These are phyloP conservation scores for Microvelia longipes DNA, from an alignment of 1,140 invertebrate genomes.

Conservation along the genomic window DNA sequence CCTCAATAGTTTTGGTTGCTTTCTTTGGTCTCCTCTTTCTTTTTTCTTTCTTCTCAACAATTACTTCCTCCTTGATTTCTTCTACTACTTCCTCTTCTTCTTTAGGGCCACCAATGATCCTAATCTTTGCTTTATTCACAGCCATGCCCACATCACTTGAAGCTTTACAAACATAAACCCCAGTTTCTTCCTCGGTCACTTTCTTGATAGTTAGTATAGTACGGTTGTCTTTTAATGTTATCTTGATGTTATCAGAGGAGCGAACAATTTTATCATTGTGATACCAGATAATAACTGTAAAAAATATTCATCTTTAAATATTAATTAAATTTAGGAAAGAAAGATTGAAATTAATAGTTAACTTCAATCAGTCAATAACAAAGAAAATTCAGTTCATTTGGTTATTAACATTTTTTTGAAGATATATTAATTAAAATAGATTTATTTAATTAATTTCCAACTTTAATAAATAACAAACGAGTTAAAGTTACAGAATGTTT, in stretches of 20 bases:
- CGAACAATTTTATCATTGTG: slow-evolving; percentile 65
- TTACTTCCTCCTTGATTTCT: slow-evolving; percentile 29
- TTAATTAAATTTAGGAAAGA: not conserved
- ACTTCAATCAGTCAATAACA: not conserved
- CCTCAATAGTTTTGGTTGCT: not conserved
- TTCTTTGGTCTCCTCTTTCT: slow-evolving; percentile 31
- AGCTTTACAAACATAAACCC: slow-evolving; percentile 72
- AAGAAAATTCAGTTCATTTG: too few species aligned
- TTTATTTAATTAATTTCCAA: too few species aligned
- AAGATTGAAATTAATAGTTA: not conserved
- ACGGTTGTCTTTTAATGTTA: slow-evolving; percentile 56
- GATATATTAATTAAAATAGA: too few species aligned
- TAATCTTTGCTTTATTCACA: slow-evolving; percentile 61
- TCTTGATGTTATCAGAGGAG: slow-evolving; percentile 49
- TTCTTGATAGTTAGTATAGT: slow-evolving; percentile 53
- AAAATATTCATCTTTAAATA: slow-evolving; percentile 11
- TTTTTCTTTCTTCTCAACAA: slow-evolving; percentile 33
- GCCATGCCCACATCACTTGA: slow-evolving; percentile 64
- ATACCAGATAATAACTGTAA: slow-evolving; percentile 75
- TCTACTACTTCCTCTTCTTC: slow-evolving; percentile 10
- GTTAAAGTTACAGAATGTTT: too few species aligned
- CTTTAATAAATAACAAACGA: too few species aligned
- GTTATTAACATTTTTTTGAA: too few species aligned
- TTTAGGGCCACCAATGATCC: slow-evolving; percentile 38
- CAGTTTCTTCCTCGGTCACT: slow-evolving; percentile 52